Evolutionary conservation across 2,888 invertebrate species (phyloP), one percentile per base, ranked within the genome.

Genomic region (Andricus quercusramuli): DNA sequence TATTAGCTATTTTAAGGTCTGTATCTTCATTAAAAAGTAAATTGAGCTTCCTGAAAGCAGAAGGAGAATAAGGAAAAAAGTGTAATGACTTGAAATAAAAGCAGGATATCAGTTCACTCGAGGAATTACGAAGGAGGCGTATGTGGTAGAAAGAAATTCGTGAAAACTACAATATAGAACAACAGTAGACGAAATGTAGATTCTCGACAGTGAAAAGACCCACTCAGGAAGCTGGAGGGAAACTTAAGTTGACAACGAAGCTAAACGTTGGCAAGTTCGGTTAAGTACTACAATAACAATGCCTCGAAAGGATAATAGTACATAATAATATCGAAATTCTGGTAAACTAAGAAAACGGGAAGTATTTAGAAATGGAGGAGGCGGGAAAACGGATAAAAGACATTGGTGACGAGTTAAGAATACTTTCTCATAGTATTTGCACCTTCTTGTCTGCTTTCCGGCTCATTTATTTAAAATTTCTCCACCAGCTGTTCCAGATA

Each of bases 261-360:
- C 32, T 20, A 70, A 25, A 70, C 29, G 29, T 51, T 11, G 3
- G 9, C 51, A 25, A 70, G 51, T 25, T 29, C 11, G 25, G n/a
- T 9, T 51, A 32, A 20, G 51, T 20, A 51, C 29, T 70, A 32
- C 29, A 56, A 47, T 68, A 70, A 70, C 51, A 70, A 70, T 70
- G 11, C 70, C 29, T 20, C 51, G 47, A 68, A 47, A 68, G 47
- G 47, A 68, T 68, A 68, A 47, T 68, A 47, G 25, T n/a, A n/a
- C n/a, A n/a, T 22, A 17, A 44, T 47, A 22, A 47, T 68, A 47
- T 68, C 17, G 68, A 68, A 47, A 47, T 47, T 68, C 47, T 68
- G 4, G 22, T 47, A 47, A 68, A 68, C 22, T 25, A 17, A 17
- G 68, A 25, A 47, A 47, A 68, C 47, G 22, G 47, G 25, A 47